Percentiles rank a stretch among this genome's conserved stretches.
Conservation (phyloP, 2,113 vertebrate species). For the Oncorhynchus clarkii region DNA sequence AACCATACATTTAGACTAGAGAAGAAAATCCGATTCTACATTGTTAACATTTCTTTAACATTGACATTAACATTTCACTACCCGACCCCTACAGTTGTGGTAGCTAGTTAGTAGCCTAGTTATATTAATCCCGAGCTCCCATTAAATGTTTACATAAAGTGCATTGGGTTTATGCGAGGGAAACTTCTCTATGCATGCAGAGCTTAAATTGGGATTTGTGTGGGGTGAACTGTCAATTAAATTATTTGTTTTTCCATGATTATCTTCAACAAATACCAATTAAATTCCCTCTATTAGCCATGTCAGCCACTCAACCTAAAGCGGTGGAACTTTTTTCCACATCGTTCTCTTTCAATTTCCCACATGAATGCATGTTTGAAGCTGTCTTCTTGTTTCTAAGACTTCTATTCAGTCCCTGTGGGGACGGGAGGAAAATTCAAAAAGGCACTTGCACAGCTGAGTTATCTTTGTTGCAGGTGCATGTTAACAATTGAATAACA, state of each 20-base stretch:
- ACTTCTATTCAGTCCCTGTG: too few relatives aligned
- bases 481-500: too few relatives aligned
- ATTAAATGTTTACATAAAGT: background rate
- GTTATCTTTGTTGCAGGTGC: too few relatives aligned
- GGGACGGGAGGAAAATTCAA: background rate
- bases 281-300: too few relatives aligned
- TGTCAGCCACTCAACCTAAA: too few relatives aligned
- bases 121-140: background rate
- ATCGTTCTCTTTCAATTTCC: background rate
- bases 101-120: background rate
- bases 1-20: background rate
- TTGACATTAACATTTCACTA: too few relatives aligned
- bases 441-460: too few relatives aligned
- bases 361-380: background rate
- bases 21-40: background rate
- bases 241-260: background rate
- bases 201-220: background rate
- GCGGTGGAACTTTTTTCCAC: background rate
- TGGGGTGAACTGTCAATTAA: background rate
- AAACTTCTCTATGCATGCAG: background rate
- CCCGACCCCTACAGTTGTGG: background rate
- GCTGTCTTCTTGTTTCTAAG: too few relatives aligned
- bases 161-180: background rate
- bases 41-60: background rate
- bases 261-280: background rate